Evolutionary conservation across 2,888 invertebrate genomes (phyloP).

Genomic region (Protonemura montana): DNA sequence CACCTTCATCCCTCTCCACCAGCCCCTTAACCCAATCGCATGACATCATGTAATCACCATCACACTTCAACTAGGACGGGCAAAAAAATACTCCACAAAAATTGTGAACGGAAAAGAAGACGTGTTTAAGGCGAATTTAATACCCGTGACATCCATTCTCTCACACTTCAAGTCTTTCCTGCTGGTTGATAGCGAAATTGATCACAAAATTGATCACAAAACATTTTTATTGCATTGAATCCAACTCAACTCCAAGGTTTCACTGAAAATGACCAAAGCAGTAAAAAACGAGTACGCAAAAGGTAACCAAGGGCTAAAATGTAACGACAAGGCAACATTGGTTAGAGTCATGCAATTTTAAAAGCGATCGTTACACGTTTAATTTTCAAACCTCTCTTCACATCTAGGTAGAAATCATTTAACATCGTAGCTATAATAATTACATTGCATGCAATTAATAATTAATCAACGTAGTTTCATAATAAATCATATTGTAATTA

Average conservation of each 20-base stretch:
- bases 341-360: too few relatives aligned
- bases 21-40: conserved; percentile 16
- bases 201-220: background rate
- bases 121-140: background rate
- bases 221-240: too few relatives aligned
- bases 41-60: conserved; percentile 24
- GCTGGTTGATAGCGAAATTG: too few relatives aligned
- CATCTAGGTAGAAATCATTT: background rate
- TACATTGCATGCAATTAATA: background rate
- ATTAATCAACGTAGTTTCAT: background rate
- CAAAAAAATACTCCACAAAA: background rate
- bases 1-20: background rate
- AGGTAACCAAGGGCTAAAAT: too few relatives aligned
- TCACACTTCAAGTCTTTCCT: background rate
- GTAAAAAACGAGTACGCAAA: too few relatives aligned
- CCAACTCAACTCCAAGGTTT: too few relatives aligned
- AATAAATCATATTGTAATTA: background rate
- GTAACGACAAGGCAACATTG: too few relatives aligned
- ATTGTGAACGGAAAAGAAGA: background rate
- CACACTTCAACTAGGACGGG: background rate
- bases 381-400: background rate
- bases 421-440: background rate
- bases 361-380: too few relatives aligned
- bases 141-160: background rate
- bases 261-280: too few relatives aligned